Conservation (phyloP, 2,888 invertebrate genomes). For the Clusia tigrina region DNA sequence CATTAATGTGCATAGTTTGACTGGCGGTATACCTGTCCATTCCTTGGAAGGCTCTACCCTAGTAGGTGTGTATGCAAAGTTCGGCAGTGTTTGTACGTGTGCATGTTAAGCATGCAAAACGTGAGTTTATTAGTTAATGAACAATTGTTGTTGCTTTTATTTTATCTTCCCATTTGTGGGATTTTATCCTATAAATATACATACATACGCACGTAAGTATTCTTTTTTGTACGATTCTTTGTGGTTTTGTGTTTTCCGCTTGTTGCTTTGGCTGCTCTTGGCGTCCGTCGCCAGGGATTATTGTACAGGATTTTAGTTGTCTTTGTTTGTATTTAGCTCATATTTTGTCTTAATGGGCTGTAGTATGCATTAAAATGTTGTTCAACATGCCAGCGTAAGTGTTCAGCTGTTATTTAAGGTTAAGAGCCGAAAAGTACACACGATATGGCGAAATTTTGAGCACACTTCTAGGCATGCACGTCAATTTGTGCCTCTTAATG, state of each 20-base stretch:
- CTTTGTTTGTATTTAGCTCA: conserved; percentile 1
- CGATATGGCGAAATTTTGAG: background rate
- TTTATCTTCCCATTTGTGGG: background rate
- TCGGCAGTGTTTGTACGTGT: background rate
- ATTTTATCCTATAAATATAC: too few relatives aligned
- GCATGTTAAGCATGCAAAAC: conserved; percentile 26
- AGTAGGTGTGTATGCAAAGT: too few relatives aligned
- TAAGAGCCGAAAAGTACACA: conserved; percentile 19
- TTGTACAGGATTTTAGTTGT: conserved; percentile 16
- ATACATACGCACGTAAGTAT: too few relatives aligned
- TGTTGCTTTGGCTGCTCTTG: background rate
- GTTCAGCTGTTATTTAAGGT: background rate
- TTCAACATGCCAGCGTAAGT: background rate
- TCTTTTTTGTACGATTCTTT: background rate
- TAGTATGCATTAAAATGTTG: conserved; percentile 17
- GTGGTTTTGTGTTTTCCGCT: background rate
- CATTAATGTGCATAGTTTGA: conserved; percentile 7
- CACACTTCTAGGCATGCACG: background rate
- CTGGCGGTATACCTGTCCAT: background rate
- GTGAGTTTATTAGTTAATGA: conserved; percentile 33
- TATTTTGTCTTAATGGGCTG: background rate
- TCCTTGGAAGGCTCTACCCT: too few relatives aligned
- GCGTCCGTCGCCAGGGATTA: background rate
- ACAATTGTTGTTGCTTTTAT: conserved; percentile 14
- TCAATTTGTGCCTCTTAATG: too few relatives aligned